Evolutionary conservation across 2,797 vertebrate species (phyloP).

Genomic region (Eurystomus glaucurus): DNA sequence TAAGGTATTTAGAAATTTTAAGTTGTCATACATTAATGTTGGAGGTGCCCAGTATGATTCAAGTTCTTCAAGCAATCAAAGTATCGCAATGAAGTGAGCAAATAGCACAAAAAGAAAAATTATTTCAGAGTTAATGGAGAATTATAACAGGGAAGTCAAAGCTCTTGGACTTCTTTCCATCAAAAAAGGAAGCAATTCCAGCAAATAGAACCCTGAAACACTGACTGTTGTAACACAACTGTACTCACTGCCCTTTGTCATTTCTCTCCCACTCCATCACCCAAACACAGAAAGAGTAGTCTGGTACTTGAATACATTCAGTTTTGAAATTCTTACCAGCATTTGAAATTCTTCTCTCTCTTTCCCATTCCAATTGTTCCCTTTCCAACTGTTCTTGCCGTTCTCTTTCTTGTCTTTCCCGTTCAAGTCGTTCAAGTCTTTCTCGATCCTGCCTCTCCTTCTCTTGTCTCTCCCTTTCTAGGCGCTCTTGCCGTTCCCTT

Average conservation of each 20-base stretch:
- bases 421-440: constrained; percentile 81
- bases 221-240: neutral
- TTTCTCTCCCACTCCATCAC: neutral
- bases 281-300: neutral
- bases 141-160: constrained; percentile 16
- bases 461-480: constrained; percentile 87
- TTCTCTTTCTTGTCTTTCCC: constrained; percentile 85
- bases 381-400: constrained; percentile 86
- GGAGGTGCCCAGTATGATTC: neutral
- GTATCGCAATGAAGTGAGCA: neutral
- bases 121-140: neutral
- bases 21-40: neutral
- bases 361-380: constrained; percentile 95
- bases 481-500: constrained; percentile 79
- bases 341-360: constrained; percentile 91
- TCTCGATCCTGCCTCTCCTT: constrained; percentile 86
- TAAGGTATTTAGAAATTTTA: neutral
- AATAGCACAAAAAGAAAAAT: neutral
- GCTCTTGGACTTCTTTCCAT: constrained; percentile 18
- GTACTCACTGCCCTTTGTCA: constrained; percentile 18
- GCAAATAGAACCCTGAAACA: neutral
- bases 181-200: neutral
- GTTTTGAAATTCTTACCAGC: constrained; percentile 88
- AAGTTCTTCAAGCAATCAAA: neutral
- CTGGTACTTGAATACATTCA: neutral